Base-by-base conservation (phyloP, 2,113 vertebrate genomes). In the Boulengeromyrus knoepffleri region DNA sequence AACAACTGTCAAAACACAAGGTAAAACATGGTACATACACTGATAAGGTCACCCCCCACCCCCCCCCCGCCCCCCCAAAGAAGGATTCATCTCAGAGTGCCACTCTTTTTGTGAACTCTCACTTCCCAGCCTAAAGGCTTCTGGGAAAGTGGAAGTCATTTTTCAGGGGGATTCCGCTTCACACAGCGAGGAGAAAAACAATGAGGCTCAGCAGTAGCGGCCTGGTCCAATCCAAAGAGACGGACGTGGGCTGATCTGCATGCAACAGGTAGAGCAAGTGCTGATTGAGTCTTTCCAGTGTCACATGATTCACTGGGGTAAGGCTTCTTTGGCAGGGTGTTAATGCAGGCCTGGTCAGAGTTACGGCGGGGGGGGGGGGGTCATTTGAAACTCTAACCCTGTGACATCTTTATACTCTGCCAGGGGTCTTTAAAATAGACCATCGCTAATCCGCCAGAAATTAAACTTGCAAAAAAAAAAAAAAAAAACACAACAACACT, bases 391-490 rank as follows among this genome's bases (percentile, higher is more conserved):
- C 90, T 47, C 89, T 46, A 91, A 91, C 85, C 58, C 19, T 24
- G 21, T 49, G 53, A 88, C 87, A 62, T 89, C 88, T 89, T 45
- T 50, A 5, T 5, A 87, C 86, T 85, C 80, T 53, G 45, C n/a
- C 50, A 74, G 89, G 77, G 50, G 46, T 80, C 17, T 93, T 89
- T 89, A 89, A 89, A 89, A 89, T 85, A 85, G 89, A 89, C 39
- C 80, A 53, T 62, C 42, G 15, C 47, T 87, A 85, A 91, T 90
- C 56, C 49, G 27, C 56, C 86, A 91, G 9, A 90, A 87, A 87
- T 36, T 85, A 45, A 89, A 85, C 89, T 85, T 49, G 77, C 90
- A 91, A 92, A 47, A 47, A 88, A 85, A 90, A 24, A 58, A 19
- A 17, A 62, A 46, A 15, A 19, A 88, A 2, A 84, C 70, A 77